These are phyloP conservation scores for Cerastis rubricosa DNA, from an alignment of 2,888 invertebrate species.

Conservation along the genomic window DNA sequence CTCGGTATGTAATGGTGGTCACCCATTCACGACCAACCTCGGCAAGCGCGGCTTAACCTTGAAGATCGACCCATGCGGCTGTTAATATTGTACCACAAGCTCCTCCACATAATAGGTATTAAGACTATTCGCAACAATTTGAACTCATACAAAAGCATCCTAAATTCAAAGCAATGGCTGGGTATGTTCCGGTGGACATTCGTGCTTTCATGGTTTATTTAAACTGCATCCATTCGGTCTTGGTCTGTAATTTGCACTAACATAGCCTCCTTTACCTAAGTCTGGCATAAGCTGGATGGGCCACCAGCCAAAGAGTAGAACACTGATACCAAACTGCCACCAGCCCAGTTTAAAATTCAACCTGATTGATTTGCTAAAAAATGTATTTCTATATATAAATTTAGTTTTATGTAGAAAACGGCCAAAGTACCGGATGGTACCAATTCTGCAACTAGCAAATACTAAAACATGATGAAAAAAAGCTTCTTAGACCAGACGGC, in stretches of 20 bases:
- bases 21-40: too few relatives aligned
- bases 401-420: not conserved
- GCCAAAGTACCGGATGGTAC: not conserved
- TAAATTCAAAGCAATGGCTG: not conserved
- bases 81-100: too few relatives aligned
- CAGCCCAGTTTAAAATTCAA: not conserved
- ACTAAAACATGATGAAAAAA: not conserved
- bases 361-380: not conserved
- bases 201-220: not conserved
- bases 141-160: not conserved
- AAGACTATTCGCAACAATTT: not conserved
- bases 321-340: not conserved
- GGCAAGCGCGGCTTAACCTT: too few relatives aligned
- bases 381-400: too few relatives aligned
- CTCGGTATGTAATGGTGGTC: too few relatives aligned
- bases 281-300: not conserved
- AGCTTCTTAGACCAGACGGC: not conserved
- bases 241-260: not conserved
- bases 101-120: too few relatives aligned
- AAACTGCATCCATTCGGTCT: not conserved
- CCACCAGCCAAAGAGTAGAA: not conserved
- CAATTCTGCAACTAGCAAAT: not conserved
- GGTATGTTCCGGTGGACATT: not conserved
- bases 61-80: too few relatives aligned
- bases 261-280: not conserved